Base-by-base conservation (phyloP, 2,888 invertebrate genomes). In the Achlya flavicornis region DNA sequence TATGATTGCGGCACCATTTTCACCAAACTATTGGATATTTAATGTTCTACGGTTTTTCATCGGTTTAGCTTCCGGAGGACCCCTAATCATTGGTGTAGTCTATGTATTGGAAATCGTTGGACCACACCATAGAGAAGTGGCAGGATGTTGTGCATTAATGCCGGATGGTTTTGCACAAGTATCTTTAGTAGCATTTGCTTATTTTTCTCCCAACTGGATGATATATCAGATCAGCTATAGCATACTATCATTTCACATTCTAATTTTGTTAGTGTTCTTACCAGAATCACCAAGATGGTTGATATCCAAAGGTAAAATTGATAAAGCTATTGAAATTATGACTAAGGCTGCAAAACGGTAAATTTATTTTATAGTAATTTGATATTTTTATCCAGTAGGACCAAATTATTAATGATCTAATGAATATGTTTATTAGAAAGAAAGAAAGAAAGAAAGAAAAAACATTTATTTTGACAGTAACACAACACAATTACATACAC, bases 41-140 rank as follows among this genome's bases (percentile, higher is more conserved):
- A 93, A 95, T 43, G 57, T 94, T 0, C 85, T 96, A 62, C 75
- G 97, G 69, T 96, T 97, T 76, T 79, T 96, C 7, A 94, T 95
- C 33, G 97, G 96, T 0, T 84, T 96, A 61, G 95, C 96, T 8
- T 96, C 96, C 1, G 97, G 97, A 58, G 97, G 97, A 14, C 95
- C 96, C 0, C 96, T 97, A 95, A 95, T 96, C 26, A 80, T 85
- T 10, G 78, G 82, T 26, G 64, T 86, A 41, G 83, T 89, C 10
- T 85, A 95, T 8, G 89, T 95, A 2, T 94, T 96, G 93, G 96
- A 96, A 84, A 86, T 95, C n/a, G 91, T 95, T 61, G 95, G 96
- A 5, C 86, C 89, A 0, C 80, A 87, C 43, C 86, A 90, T 48
- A 89, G 94, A 63, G 94, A 94, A 65, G 70, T 77, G 3, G 85